Percentiles rank a stretch among this genome's conserved stretches.
These are phyloP conservation scores for Entosphenus tridentatus DNA, from an alignment of 2,113 vertebrate species.

Conservation along the genomic window DNA sequence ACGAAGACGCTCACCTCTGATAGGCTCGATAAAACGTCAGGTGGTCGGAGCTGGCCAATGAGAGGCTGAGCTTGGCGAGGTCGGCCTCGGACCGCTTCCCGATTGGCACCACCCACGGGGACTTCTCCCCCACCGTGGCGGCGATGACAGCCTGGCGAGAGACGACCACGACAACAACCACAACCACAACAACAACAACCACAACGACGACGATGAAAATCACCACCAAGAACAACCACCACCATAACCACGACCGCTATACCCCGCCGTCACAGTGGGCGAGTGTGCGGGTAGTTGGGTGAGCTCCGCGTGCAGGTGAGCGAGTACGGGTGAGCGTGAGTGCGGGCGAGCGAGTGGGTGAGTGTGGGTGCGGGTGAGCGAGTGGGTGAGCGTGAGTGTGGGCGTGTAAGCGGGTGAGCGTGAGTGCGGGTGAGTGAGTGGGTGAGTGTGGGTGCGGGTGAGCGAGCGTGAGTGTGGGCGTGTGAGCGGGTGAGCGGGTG, in stretches of 20 bases:
- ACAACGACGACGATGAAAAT: background rate
- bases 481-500: too few relatives aligned
- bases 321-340: background rate
- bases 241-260: too few relatives aligned
- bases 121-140: conserved; percentile 87
- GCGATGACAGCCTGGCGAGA: conserved; percentile 59
- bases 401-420: background rate
- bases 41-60: conserved; percentile 68
- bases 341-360: background rate
- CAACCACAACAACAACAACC: background rate
- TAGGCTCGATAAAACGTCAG: conserved; percentile 78
- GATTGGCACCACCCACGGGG: conserved; percentile 77
- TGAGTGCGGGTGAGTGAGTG: background rate
- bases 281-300: too few relatives aligned
- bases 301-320: background rate
- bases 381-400: background rate
- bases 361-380: background rate
- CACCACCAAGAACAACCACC: too few relatives aligned
- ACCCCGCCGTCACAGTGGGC: too few relatives aligned
- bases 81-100: conserved; percentile 78
- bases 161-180: conserved; percentile 7
- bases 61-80: conserved; percentile 55
- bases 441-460: background rate
- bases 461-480: too few relatives aligned
- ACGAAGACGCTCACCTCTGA: conserved; percentile 32